phyloP scores from a whole-genome alignment of 2,113 vertebrate genomes.

The Nothocercus nigrocapillus region DNA sequence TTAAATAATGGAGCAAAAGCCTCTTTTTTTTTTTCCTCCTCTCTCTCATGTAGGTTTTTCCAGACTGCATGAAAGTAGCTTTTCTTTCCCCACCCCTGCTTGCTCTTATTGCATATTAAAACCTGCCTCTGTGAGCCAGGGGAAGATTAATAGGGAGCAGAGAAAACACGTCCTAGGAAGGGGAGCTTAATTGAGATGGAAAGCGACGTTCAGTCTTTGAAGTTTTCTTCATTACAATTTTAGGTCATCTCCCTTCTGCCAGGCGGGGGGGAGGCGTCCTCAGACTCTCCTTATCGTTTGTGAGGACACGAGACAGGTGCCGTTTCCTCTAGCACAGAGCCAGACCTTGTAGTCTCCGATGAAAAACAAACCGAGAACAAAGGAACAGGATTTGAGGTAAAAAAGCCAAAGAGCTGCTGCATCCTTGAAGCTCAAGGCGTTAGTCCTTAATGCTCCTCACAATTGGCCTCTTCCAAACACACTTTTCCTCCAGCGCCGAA shows the following conservation, averaged over 20 bases:
- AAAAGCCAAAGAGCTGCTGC: constrained; percentile 12
- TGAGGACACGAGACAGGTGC: fast-evolving
- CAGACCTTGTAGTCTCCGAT: constrained; percentile 4
- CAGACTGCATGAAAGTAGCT: fast-evolving
- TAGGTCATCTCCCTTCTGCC: background rate
- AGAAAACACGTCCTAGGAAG: constrained; percentile 13
- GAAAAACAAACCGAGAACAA: background rate
- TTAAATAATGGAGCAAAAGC: background rate
- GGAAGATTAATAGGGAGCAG: background rate
- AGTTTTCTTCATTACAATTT: constrained; percentile 1
- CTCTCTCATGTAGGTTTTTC: background rate
- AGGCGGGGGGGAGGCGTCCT: fast-evolving
- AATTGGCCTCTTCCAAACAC: background rate
- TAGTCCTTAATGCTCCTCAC: background rate
- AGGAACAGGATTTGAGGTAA: background rate
- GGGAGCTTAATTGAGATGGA: constrained; percentile 19
- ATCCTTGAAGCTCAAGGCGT: background rate
- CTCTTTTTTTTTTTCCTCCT: background rate
- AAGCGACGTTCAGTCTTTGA: constrained; percentile 21
- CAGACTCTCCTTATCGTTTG: background rate
- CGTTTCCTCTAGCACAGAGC: constrained; percentile 28
- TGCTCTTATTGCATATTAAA: background rate
- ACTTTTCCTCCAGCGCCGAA: background rate
- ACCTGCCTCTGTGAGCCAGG: background rate
- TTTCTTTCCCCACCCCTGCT: background rate